Evolutionary conservation across 2,113 vertebrate species (phyloP).

Genomic region (Carassius auratus): DNA sequence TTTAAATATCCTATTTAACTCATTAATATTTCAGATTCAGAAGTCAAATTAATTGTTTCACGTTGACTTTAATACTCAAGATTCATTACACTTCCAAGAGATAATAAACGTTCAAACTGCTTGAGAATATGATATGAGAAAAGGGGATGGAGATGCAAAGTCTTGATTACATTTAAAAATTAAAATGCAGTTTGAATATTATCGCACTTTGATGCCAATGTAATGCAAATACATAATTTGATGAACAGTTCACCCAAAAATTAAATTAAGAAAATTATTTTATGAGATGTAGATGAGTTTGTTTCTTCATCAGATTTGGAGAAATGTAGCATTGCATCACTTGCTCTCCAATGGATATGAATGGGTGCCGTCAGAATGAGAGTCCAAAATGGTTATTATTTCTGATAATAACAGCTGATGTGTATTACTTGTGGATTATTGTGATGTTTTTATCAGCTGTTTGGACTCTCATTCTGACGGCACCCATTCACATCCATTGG

Average conservation of each 20-base stretch:
- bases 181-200: constrained; percentile 18
- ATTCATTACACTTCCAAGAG: not conserved
- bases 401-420: not conserved
- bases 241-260: not conserved
- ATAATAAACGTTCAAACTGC: not conserved
- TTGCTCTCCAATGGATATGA: not conserved
- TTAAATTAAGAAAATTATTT: too few species aligned
- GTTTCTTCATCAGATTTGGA: not conserved
- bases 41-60: not conserved
- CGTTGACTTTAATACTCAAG: not conserved
- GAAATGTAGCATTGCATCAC: not conserved
- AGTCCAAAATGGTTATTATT: not conserved
- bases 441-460: not conserved
- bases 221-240: constrained; percentile 37
- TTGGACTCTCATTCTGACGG: not conserved
- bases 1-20: not conserved
- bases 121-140: not conserved
- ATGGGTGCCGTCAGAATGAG: not conserved
- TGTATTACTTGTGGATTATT: not conserved
- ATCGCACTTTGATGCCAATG: constrained; percentile 54
- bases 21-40: not conserved
- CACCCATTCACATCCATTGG: not conserved
- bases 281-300: not conserved
- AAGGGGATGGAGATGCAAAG: constrained; percentile 6
- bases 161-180: constrained; percentile 28